Evolutionary conservation across 2,797 vertebrate species (phyloP).

Genomic region (Pyrrhura leucotis): DNA sequence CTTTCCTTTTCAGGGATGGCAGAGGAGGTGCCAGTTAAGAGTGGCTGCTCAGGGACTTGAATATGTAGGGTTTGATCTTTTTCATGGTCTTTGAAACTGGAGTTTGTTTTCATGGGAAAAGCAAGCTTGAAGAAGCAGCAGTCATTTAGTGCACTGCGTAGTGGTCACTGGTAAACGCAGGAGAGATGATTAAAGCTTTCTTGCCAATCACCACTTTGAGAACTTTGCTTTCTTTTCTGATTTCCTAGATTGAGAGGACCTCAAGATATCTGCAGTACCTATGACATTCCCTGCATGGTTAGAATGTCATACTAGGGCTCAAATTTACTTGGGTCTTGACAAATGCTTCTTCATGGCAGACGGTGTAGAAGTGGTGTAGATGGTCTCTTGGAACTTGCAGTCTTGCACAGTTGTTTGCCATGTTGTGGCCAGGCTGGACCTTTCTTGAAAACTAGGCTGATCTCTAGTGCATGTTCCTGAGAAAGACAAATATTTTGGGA

Average conservation of each 20-base stretch:
- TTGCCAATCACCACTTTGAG: background rate
- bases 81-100: background rate
- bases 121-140: background rate
- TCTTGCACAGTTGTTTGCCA: background rate
- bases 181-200: background rate
- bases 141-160: background rate
- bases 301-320: background rate
- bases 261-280: background rate
- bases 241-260: background rate
- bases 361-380: background rate
- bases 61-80: background rate
- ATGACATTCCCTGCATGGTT: background rate
- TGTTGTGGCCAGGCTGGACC: background rate
- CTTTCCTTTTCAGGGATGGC: background rate
- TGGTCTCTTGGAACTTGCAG: background rate
- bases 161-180: background rate
- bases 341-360: background rate
- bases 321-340: background rate
- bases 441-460: background rate
- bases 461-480: background rate
- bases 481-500: background rate
- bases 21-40: background rate
- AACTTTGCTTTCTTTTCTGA: background rate
- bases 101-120: background rate
- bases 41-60: background rate